These are phyloP conservation scores for Dicycla oo DNA, from an alignment of 2,888 invertebrate genomes.

Conservation along the genomic window DNA sequence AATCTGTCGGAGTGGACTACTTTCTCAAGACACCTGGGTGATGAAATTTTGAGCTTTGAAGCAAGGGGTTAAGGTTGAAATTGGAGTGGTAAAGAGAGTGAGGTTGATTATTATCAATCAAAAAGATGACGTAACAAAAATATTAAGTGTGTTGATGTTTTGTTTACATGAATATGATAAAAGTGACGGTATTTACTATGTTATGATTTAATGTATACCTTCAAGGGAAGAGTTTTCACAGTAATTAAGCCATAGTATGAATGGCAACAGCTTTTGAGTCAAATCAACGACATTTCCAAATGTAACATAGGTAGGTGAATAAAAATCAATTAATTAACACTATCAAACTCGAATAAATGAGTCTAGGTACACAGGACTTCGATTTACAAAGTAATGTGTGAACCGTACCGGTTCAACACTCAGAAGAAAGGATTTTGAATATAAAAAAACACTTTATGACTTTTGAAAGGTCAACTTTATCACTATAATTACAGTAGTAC, in stretches of 20 bases:
- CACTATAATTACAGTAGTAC: too few species aligned
- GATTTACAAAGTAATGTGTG: neutral
- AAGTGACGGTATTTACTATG: constrained; percentile 1
- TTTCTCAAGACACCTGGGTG: constrained; percentile 17
- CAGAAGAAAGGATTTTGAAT: too few species aligned
- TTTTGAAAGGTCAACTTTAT: too few species aligned
- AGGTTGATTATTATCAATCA: constrained; percentile 59
- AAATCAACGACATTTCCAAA: neutral
- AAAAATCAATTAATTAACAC: neutral
- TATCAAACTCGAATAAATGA: neutral
- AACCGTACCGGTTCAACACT: too few species aligned
- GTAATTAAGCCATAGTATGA: neutral
- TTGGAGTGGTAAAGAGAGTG: constrained; percentile 16
- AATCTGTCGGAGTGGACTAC: constrained; percentile 6
- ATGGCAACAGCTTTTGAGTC: neutral
- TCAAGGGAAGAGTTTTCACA: too few species aligned
- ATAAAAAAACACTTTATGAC: too few species aligned
- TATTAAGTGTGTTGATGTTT: constrained; percentile 52
- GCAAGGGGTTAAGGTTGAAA: constrained; percentile 23
- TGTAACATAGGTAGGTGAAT: neutral
- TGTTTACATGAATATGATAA: constrained; percentile 45
- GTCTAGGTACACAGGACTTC: neutral
- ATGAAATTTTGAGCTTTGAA: constrained; percentile 7
- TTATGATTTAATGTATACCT: too few species aligned
- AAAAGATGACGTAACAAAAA: constrained; percentile 48